phyloP scores from a whole-genome alignment of 2,113 vertebrate genomes.

The chimpanzee (Pan troglodytes) region DNA sequence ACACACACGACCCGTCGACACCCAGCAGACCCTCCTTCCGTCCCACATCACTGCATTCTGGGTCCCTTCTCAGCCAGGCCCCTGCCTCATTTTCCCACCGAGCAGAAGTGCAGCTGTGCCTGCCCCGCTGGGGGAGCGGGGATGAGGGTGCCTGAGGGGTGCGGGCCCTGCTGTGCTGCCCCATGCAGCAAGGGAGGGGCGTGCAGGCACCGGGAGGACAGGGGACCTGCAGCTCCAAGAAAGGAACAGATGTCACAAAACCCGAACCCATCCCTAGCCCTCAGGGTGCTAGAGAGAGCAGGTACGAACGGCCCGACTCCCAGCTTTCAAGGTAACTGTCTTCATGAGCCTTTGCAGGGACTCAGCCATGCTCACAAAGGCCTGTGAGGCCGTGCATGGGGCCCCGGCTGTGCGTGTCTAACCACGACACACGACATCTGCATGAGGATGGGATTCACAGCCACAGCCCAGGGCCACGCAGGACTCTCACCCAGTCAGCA shows the following conservation, averaged over 20 bases:
- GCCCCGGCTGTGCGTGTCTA: constrained; percentile 36
- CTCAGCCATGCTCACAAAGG: background rate
- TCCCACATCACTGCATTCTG: background rate
- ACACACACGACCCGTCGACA: rapidly evolving
- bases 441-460: constrained; percentile 76
- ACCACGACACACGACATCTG: background rate
- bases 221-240: constrained; percentile 18
- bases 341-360: constrained; percentile 74
- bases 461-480: constrained; percentile 69
- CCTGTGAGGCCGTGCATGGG: rapidly evolving
- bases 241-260: constrained; percentile 76
- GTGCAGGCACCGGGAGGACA: background rate
- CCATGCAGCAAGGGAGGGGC: background rate
- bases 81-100: background rate
- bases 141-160: background rate
- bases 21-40: background rate
- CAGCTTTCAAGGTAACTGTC: constrained; percentile 77
- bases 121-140: background rate
- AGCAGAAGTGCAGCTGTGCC: background rate
- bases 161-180: background rate
- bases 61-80: background rate
- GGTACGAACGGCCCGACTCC: constrained; percentile 80
- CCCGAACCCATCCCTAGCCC: constrained; percentile 72
- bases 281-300: constrained; percentile 74
- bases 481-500: constrained; percentile 72